Evolutionary conservation across 2,797 vertebrate genomes (phyloP), one percentile per base, ranked within the genome.

Genomic region (Sciaenops ocellatus): DNA sequence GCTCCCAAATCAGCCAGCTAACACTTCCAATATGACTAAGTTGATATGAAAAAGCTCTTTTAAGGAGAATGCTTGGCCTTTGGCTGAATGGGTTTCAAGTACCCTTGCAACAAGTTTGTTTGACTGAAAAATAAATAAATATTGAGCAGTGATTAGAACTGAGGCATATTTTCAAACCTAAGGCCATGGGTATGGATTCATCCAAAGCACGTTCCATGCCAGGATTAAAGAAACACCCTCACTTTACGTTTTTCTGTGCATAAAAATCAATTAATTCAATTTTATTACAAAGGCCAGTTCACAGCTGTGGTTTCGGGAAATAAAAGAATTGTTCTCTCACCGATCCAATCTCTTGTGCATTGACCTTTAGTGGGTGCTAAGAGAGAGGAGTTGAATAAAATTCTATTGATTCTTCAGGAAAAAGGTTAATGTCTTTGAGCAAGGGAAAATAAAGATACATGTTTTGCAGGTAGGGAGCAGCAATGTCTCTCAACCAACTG

Each of bases 351-450:
- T 78, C 42, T 67, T 78, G 80, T 85, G 78, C 87, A 73, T 92
- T 94, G 94, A 93, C 90, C 91, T 92, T 91, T 91, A 75, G 68
- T 71, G 24, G 75, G 84, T 82, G 79, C 80, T 82, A 65, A 85
- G 82, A 66, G 76, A 88, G 82, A 73, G 80, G 82, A 84, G 84
- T 67, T 75, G 78, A 84, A 88, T 92, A 70, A 91, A 93, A 90
- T 76, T 46, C 73, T 83, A 87, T 91, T 84, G 89, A 93, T 92
- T 88, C 52, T 70, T 28, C 50, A 69, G 67, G 52, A 69, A 24
- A 88, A 92, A 91, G 91, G 90, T 88, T 91, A 91, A 90, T 87
- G 85, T 76, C 73, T 86, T 51, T 61, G 51, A 84, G 62, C 56
- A 24, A 62, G 44, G 61, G 60, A 79, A 70, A 78, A 84, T 62